phyloP scores from a whole-genome alignment of 2,797 vertebrate genomes.

The Sebastes itinus region DNA sequence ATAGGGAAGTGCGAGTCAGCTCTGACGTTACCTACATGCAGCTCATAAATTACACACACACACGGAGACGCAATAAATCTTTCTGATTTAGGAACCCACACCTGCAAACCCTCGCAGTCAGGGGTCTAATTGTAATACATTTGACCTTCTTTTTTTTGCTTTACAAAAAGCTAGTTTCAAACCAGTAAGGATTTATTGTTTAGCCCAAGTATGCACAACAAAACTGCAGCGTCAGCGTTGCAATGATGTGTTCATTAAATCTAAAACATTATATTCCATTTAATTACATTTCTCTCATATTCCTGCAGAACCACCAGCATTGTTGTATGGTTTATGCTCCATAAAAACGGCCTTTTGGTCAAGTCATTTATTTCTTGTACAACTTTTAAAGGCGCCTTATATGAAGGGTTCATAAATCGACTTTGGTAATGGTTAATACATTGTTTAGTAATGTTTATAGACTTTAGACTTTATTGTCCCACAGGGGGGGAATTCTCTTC shows the following conservation, averaged over 20 bases:
- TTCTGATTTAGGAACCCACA: slow-evolving; percentile 22
- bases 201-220: not conserved
- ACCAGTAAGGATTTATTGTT: not conserved
- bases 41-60: slow-evolving; percentile 21
- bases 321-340: not conserved
- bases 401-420: not conserved
- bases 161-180: not conserved
- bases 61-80: slow-evolving; percentile 23
- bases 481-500: no score
- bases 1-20: slow-evolving; percentile 17
- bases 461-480: no score
- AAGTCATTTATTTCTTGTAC: not conserved
- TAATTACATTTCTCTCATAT: not conserved
- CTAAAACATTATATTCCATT: not conserved
- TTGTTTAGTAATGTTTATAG: no score
- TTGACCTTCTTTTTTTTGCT: not conserved
- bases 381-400: not conserved
- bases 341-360: not conserved
- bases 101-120: slow-evolving; percentile 15
- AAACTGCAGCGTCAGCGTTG: slow-evolving; percentile 14
- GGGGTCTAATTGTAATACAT: not conserved
- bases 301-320: not conserved
- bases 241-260: not conserved
- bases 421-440: not conserved
- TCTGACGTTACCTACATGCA: slow-evolving; percentile 2